phyloP scores from a whole-genome alignment of 2,797 vertebrate genomes.

The Melanotaenia boesemani region DNA sequence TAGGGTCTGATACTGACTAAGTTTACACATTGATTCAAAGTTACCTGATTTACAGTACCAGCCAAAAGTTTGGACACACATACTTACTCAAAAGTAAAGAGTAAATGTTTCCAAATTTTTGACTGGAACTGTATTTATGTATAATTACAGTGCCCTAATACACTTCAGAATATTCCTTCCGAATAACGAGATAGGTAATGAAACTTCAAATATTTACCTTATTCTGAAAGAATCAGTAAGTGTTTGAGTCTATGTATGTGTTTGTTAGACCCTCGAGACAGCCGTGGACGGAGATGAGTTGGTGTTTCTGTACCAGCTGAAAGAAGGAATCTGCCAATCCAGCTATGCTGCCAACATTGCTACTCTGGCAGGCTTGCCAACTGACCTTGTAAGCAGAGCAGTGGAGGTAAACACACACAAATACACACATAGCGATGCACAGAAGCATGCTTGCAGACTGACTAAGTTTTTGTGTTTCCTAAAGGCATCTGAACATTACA shows the following conservation, averaged over 20 bases:
- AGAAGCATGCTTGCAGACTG: slow-evolving; percentile 13
- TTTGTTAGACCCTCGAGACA: slow-evolving; percentile 91
- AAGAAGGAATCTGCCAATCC: slow-evolving; percentile 89
- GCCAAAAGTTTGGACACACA: not conserved
- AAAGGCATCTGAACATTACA: slow-evolving; percentile 87
- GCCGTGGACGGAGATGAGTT: slow-evolving; percentile 92
- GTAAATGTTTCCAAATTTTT: too few relatives aligned
- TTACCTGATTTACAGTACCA: not conserved
- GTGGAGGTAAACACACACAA: slow-evolving; percentile 83
- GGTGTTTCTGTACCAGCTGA: slow-evolving; percentile 95
- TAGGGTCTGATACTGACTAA: slow-evolving; percentile 51
- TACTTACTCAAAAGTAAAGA: not conserved
- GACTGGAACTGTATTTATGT: slow-evolving; percentile 5
- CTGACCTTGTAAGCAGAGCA: slow-evolving; percentile 87
- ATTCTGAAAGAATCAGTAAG: slow-evolving; percentile 12
- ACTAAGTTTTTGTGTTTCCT: slow-evolving; percentile 31
- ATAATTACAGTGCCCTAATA: slow-evolving; percentile 20
- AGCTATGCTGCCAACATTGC: slow-evolving; percentile 95
- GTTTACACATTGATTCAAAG: not conserved
- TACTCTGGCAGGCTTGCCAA: slow-evolving; percentile 90
- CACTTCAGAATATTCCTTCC: slow-evolving; percentile 26
- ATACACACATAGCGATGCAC: slow-evolving; percentile 19
- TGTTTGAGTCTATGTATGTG: slow-evolving; percentile 29
- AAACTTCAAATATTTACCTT: slow-evolving; percentile 14
- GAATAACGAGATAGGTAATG: slow-evolving; percentile 21